These are phyloP conservation scores for Speoplatyrhinus poulsoni DNA, from an alignment of 2,113 vertebrate genomes.

Conservation along the genomic window DNA sequence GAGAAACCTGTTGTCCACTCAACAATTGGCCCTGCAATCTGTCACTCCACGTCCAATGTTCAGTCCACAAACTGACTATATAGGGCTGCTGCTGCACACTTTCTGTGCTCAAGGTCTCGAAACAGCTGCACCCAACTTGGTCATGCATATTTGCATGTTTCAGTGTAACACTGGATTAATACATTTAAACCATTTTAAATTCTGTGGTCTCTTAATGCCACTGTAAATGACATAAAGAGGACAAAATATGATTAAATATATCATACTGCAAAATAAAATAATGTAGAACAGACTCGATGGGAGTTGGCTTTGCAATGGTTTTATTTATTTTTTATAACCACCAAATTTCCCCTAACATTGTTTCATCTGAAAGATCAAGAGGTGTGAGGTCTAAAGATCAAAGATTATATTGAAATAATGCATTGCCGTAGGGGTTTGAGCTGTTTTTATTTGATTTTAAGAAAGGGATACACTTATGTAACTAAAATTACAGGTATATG, in stretches of 20 bases:
- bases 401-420: background rate
- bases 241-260: slow-evolving; percentile 51
- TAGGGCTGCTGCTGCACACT: slow-evolving; percentile 7
- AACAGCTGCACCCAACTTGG: slow-evolving; percentile 19
- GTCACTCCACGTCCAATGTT: slow-evolving; percentile 22
- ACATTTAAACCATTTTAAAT: slow-evolving; percentile 62
- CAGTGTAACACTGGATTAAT: slow-evolving; percentile 60
- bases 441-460: too few relatives aligned
- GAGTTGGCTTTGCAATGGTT: background rate
- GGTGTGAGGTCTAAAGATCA: too few relatives aligned
- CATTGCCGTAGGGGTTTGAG: background rate
- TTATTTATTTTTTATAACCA: too few relatives aligned
- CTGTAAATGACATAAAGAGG: slow-evolving; percentile 28
- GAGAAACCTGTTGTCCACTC: slow-evolving; percentile 25
- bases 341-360: slow-evolving; percentile 6
- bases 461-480: too few relatives aligned
- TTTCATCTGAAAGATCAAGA: too few relatives aligned
- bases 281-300: slow-evolving; percentile 39
- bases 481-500: too few relatives aligned
- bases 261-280: slow-evolving; percentile 48
- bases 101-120: background rate
- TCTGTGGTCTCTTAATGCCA: slow-evolving; percentile 65
- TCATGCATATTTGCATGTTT: slow-evolving; percentile 43
- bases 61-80: slow-evolving; percentile 24
- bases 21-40: slow-evolving; percentile 51